Conservation (phyloP, 2,888 invertebrate species). For the Chalcosyrphus nemorum region DNA sequence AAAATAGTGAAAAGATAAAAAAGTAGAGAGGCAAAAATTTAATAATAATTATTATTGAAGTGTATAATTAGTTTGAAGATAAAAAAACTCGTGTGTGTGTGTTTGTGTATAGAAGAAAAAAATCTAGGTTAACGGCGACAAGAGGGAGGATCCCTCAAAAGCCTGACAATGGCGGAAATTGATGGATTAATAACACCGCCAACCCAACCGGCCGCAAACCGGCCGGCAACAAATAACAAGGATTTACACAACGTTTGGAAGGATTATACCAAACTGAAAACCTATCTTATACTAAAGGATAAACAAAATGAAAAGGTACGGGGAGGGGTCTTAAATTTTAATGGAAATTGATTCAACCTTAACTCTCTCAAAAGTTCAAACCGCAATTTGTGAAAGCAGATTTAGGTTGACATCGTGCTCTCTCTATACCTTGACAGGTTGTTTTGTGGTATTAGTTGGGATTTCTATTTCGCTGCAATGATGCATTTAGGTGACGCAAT, state of each 20-base stretch:
- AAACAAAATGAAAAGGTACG: constrained; percentile 79
- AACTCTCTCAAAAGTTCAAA: constrained; percentile 26
- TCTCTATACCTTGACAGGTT: too few species aligned
- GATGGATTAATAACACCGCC: constrained; percentile 73
- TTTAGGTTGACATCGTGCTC: not conserved
- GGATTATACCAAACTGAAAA: constrained; percentile 81
- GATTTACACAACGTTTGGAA: constrained; percentile 78
- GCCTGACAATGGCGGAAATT: constrained; percentile 74
- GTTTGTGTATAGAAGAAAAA: constrained; percentile 8
- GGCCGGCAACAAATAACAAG: constrained; percentile 49
- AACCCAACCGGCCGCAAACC: constrained; percentile 37
- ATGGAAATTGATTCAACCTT: too few species aligned
- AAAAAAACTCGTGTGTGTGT: not conserved
- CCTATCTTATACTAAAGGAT: constrained; percentile 80
- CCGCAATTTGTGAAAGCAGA: not conserved
- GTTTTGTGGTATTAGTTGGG: too few species aligned
- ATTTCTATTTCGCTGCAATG: too few species aligned
- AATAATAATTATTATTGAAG: constrained; percentile 11
- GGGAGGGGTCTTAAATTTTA: not conserved
- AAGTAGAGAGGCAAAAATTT: constrained; percentile 8
- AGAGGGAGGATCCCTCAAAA: too few species aligned
- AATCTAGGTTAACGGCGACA: not conserved
- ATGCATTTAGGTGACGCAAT: too few species aligned
- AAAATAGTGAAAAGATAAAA: constrained; percentile 30
- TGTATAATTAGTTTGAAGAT: constrained; percentile 10